phyloP scores from a whole-genome alignment of 2,113 vertebrate species.

The Pygoscelis antarcticus region DNA sequence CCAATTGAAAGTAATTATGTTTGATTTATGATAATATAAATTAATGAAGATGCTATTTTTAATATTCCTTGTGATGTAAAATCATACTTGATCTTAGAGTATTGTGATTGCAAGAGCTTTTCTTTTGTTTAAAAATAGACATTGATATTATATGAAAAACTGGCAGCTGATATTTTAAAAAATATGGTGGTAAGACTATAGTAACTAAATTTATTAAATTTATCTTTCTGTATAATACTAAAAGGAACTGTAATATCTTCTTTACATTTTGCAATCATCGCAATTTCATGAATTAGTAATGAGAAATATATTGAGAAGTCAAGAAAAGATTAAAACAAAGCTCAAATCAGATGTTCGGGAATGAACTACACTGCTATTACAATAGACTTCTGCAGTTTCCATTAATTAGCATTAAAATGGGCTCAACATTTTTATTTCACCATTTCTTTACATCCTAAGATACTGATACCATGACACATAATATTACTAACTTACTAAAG shows the following conservation, averaged over 20 bases:
- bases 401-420: not conserved
- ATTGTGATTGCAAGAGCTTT: fast-evolving
- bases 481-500: not conserved
- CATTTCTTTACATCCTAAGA: not conserved
- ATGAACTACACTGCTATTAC: not conserved
- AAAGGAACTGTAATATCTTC: not conserved
- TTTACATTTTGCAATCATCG: not conserved
- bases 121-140: not conserved
- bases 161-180: not conserved
- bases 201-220: not conserved
- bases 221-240: not conserved
- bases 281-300: not conserved
- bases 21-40: not conserved
- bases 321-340: not conserved
- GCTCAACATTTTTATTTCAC: not conserved
- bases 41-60: not conserved
- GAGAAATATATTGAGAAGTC: not conserved
- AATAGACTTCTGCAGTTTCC: not conserved
- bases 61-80: not conserved
- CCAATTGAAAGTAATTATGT: not conserved
- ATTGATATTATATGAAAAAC: not conserved
- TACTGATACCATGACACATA: not conserved
- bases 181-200: not conserved
- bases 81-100: not conserved
- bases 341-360: not conserved